Evolutionary conservation across 1,140 invertebrate species (phyloP), one percentile per base, ranked within the genome.

Genomic region (Octopus sinensis): DNA sequence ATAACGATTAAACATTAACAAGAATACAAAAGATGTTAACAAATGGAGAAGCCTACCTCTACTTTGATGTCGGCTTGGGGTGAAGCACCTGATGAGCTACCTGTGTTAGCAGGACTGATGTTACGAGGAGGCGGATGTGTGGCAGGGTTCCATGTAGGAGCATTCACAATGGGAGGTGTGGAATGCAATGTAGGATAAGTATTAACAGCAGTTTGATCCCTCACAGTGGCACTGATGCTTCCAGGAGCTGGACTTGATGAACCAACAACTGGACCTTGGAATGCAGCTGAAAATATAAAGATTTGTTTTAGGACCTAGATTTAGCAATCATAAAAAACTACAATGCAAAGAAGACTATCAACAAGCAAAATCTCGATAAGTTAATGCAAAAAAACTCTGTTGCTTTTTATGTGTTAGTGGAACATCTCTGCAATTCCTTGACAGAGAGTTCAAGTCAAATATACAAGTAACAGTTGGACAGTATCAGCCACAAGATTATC

Each of bases 141-240:
- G 23, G 78, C n/a, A 7, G 84, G 82, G 79, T 77, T 85, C 86
- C 86, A 85, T 13, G 84, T 82, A 78, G 82, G 80, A 9, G 81
- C 83, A 56, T 76, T 82, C 53, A 84, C 79, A 53, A 79, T 53
- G 43, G 82, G 54, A 71, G 84, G 81, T 6, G 82, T 80, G 80
- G 84, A 84, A 78, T 85, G 85, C 12, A 84, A 76, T 53, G 82
- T 83, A 17, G 79, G 68, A 23, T 73, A 73, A n/a, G 68, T 17
- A 79, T 82, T 75, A 75, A 85, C 17, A 79, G 82, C 81, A 53
- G 12, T 77, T 52, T 81, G 71, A 62, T 85, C 84, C 3, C 86
- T 81, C 12, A 83, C 83, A n/a, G 82, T 77, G 53, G 85, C 79
- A 52, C 56, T 83, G 54, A 85, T 79, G 75, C 84, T 84, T 53